Base-by-base conservation (phyloP, 2,113 vertebrate species). In the Festucalex cinctus region DNA sequence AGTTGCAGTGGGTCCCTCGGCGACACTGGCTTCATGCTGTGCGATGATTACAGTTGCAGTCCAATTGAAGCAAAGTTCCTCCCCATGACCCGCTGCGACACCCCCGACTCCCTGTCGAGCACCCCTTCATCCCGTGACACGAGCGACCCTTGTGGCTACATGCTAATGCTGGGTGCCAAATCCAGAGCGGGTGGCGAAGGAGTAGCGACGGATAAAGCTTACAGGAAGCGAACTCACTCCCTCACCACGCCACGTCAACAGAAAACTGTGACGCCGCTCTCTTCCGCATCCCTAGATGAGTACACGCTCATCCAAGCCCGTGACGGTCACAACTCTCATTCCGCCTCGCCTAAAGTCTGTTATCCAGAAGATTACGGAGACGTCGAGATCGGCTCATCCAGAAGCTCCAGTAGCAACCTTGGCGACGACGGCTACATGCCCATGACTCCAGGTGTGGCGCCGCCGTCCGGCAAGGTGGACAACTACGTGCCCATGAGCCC, bases 351-450 rank as follows among this genome's bases (percentile, higher is more conserved):
- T 12, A 94, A 93, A 83, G 85, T 93, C 22, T 88, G 93, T 56
- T 91, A 97, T 36, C 97, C 95, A 0, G 95, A 98, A 86, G 96
- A 98, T 83, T 98, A 98, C 0, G 94, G 95, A 0, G 94, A 98
- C 82, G 79, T 97, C 0, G 93, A 95, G 75, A 95, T 96, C 0
- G 95, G 95, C 1, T 94, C 92, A 0, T 91, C 91, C 22, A 83
- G 91, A 58, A 92, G 93, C 84, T 94, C 93, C 41, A 91, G 88
- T 64, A 90, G 91, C 60, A 93, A 93, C 74, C 79, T 93, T 4
- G 78, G 68, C 1, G 93, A 96, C 0, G 93, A 95, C 0, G 95
- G 95, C 60, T 98, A 99, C 74, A 94, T 97, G 95, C 95, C 95
- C n/a, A 99, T 98, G 97, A 94, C 91, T 0, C 95, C 94, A 0